phyloP scores from a whole-genome alignment of 2,113 vertebrate genomes.

The Cyprinus carpio region DNA sequence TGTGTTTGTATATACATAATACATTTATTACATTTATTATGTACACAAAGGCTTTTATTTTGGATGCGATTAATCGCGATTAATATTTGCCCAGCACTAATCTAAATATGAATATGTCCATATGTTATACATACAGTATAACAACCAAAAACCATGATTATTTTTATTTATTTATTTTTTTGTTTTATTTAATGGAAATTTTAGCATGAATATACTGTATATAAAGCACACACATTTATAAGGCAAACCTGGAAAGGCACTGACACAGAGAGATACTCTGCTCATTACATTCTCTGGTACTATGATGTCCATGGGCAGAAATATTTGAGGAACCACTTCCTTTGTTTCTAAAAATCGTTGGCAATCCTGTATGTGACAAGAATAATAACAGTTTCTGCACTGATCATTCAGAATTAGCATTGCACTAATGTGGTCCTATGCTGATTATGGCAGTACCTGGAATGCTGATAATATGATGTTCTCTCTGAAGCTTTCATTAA shows the following conservation, averaged over 20 bases:
- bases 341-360: background rate
- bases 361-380: conserved; percentile 6
- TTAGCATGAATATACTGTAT: too few relatives aligned
- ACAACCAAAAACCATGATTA: too few relatives aligned
- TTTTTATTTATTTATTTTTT: too few relatives aligned
- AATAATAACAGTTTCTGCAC: conserved; percentile 3
- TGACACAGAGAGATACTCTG: background rate
- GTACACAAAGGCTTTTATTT: too few relatives aligned
- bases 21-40: too few relatives aligned
- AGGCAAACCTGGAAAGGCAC: background rate
- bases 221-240: too few relatives aligned
- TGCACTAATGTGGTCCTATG: conserved; percentile 52
- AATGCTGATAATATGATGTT: conserved; percentile 55
- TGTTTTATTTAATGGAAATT: too few relatives aligned
- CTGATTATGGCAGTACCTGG: conserved; percentile 56
- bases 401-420: conserved; percentile 47
- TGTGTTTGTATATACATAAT: too few relatives aligned
- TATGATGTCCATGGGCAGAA: background rate
- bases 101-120: too few relatives aligned
- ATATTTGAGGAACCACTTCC: background rate
- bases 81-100: too few relatives aligned
- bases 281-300: background rate
- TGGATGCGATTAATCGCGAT: too few relatives aligned
- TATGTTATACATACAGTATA: too few relatives aligned
- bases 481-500: conserved; percentile 63